A percentile compares a stretch with the other conserved stretches of the same genome.
Evolutionary conservation across 1,140 invertebrate genomes (phyloP).

Genomic region (Drosophila orosa): DNA sequence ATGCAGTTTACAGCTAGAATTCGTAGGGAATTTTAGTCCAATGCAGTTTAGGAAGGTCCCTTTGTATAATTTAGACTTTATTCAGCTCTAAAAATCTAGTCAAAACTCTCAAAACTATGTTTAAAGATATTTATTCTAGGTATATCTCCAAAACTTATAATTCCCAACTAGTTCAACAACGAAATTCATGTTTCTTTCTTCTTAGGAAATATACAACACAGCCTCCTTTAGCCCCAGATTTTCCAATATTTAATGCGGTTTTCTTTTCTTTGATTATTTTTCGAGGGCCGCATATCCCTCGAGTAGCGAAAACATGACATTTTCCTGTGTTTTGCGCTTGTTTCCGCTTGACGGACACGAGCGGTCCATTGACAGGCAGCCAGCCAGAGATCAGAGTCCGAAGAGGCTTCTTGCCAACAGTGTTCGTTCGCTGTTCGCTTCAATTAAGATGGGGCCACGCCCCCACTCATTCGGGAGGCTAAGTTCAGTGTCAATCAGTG

Average conservation of each 20-base stretch:
- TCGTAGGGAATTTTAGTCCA: background rate
- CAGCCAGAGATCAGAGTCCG: slow-evolving; percentile 35
- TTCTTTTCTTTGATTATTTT: background rate
- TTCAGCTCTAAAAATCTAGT: background rate
- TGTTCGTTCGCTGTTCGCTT: background rate
- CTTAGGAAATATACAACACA: background rate
- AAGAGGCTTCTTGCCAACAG: slow-evolving; percentile 43
- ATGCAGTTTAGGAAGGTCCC: no score
- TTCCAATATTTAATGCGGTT: slow-evolving; percentile 12
- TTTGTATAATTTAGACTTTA: no score
- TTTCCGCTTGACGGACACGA: slow-evolving; percentile 39
- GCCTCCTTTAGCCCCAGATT: background rate
- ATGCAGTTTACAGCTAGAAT: background rate
- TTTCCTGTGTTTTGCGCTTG: slow-evolving; percentile 52
- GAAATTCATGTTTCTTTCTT: background rate
- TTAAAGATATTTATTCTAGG: no score
- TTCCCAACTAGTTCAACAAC: background rate
- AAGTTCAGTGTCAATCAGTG: slow-evolving; percentile 41
- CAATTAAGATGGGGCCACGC: slow-evolving; percentile 5
- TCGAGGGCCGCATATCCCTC: slow-evolving; percentile 1
- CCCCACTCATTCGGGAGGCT: slow-evolving; percentile 13
- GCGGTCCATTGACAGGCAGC: slow-evolving; percentile 19
- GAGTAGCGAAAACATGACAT: slow-evolving; percentile 33
- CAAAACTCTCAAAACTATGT: no score
- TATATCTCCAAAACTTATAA: no score